A percentile compares a stretch with the other conserved stretches of the same genome.
Evolutionary conservation across 1,140 invertebrate genomes (phyloP).

Genomic region (Drosophila parvula): DNA sequence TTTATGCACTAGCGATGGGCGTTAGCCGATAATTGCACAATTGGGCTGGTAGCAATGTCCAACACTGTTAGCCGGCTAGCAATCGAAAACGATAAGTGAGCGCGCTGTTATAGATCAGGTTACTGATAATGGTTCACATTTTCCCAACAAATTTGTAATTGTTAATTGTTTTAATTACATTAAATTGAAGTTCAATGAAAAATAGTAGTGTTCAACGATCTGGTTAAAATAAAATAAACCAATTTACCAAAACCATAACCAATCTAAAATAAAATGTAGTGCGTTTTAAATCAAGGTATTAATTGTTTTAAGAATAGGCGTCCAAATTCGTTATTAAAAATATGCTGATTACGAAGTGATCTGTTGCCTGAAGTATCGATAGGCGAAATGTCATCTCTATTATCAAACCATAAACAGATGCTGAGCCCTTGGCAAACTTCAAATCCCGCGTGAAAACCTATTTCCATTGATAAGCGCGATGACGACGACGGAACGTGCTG

Average conservation of each 20-base stretch:
- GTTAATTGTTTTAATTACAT: background rate
- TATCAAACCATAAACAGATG: conserved; percentile 39
- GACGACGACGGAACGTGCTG: conserved; percentile 38
- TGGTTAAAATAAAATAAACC: too few species aligned
- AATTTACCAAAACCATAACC: too few species aligned
- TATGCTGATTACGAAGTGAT: too few species aligned
- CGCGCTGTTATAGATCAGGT: too few species aligned
- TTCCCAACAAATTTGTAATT: too few species aligned
- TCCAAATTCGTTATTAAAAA: too few species aligned
- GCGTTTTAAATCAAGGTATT: too few species aligned
- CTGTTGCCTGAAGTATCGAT: conserved; percentile 5
- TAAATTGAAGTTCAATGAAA: background rate
- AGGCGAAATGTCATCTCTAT: conserved; percentile 17
- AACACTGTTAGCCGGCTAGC: conserved; percentile 7
- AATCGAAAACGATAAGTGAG: background rate
- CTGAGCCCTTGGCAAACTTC: conserved; percentile 13
- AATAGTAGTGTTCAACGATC: too few species aligned
- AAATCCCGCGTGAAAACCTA: conserved; percentile 6
- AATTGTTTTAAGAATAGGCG: too few species aligned
- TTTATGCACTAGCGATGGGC: conserved; percentile 34
- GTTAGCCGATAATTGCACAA: conserved; percentile 7
- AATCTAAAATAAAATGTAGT: too few species aligned
- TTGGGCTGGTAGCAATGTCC: background rate
- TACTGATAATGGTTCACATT: background rate
- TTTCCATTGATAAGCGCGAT: conserved; percentile 34